phyloP scores from a whole-genome alignment of 1,140 invertebrate species.

The Contarinia nasturtii region DNA sequence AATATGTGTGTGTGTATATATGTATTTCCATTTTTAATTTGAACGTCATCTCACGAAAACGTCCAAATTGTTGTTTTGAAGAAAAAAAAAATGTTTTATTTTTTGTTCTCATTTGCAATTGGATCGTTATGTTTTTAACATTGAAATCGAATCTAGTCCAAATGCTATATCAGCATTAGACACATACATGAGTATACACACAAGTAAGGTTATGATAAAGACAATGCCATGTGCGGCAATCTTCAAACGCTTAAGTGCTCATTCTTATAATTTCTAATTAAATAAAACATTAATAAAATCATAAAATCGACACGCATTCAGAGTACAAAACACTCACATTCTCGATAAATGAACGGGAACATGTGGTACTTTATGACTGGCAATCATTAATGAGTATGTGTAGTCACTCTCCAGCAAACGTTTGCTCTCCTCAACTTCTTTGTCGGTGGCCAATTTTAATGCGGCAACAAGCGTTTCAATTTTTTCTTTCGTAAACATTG shows the following conservation, averaged over 20 bases:
- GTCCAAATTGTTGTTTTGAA: no score
- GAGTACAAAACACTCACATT: slow-evolving; percentile 8
- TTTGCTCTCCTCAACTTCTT: slow-evolving; percentile 13
- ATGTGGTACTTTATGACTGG: slow-evolving; percentile 17
- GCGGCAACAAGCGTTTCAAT: slow-evolving; percentile 14
- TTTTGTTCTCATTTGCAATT: no score
- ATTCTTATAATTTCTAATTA: no score
- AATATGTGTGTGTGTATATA: no score
- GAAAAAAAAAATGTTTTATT: no score
- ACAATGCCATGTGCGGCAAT: not conserved
- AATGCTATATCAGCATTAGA: not conserved
- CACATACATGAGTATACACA: not conserved
- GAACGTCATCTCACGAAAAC: no score
- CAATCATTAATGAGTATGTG: slow-evolving; percentile 15
- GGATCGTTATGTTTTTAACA: no score
- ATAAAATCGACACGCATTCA: no score
- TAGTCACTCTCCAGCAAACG: slow-evolving; percentile 16
- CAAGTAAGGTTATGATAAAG: not conserved
- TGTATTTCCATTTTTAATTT: no score
- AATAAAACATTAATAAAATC: no score
- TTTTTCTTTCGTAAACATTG: slow-evolving; percentile 12
- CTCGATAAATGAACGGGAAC: slow-evolving; percentile 18
- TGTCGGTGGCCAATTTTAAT: slow-evolving; percentile 10
- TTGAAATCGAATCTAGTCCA: not conserved
- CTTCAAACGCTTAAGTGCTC: not conserved